Conservation (phyloP, 1,140 invertebrate genomes). For the Anthonomus grandis region DNA sequence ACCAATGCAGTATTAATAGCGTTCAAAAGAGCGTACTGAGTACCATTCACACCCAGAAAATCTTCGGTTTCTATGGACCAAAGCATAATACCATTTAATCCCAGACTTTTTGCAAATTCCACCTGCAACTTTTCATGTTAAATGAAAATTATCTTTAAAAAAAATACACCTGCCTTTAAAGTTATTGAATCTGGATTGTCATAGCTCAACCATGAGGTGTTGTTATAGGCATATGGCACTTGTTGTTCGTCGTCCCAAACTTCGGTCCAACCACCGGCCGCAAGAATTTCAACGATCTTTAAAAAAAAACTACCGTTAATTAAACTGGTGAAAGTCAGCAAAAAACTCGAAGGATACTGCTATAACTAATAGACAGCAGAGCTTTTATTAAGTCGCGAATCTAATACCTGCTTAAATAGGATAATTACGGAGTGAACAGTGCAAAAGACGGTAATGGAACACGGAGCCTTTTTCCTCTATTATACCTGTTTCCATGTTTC, state of each 20-base stretch:
- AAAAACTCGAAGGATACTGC: too few relatives aligned
- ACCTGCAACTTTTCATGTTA: conserved; percentile 27
- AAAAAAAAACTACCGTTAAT: too few relatives aligned
- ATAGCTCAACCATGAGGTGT: conserved; percentile 71
- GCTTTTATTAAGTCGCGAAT: too few relatives aligned
- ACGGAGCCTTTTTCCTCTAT: too few relatives aligned
- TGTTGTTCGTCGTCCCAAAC: conserved; percentile 55
- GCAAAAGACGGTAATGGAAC: too few relatives aligned
- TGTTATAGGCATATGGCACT: conserved; percentile 63
- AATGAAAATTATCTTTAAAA: conserved; percentile 8
- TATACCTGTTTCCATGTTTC: too few relatives aligned
- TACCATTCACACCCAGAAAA: conserved; percentile 49
- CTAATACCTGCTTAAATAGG: too few relatives aligned
- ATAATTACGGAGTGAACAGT: too few relatives aligned
- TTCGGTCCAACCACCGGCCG: conserved; percentile 50
- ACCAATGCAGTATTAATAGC: conserved; percentile 51
- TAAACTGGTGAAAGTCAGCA: too few relatives aligned
- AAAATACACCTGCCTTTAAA: conserved; percentile 48
- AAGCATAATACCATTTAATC: conserved; percentile 63
- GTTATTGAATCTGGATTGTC: conserved; percentile 60
- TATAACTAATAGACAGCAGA: too few relatives aligned
- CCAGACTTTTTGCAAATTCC: conserved; percentile 31
- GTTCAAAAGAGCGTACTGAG: conserved; percentile 58
- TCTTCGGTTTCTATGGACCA: conserved; percentile 73
- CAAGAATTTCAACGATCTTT: conserved; percentile 33